phyloP scores from a whole-genome alignment of 2,113 vertebrate genomes.

The Redunca redunca region DNA sequence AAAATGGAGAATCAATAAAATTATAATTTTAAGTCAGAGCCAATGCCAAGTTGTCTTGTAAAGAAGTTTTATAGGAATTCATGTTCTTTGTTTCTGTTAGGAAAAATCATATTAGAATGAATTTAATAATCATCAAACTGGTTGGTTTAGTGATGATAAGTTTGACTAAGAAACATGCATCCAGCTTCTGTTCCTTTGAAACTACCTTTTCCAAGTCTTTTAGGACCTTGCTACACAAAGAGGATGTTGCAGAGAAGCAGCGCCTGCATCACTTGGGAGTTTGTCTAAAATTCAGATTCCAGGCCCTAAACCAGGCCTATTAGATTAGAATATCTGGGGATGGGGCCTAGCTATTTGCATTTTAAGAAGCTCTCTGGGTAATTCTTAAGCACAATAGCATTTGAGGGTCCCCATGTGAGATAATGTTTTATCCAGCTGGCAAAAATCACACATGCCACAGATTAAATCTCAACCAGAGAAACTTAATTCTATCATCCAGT shows the following conservation, averaged over 20 bases:
- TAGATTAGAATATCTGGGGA: neutral
- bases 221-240: neutral
- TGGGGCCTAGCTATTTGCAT: neutral
- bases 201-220: neutral
- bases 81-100: conserved; percentile 58
- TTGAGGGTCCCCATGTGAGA: neutral
- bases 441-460: neutral
- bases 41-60: conserved; percentile 79
- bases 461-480: neutral
- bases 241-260: neutral
- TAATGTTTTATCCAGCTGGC: neutral
- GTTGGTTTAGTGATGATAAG: conserved; percentile 46
- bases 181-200: conserved; percentile 32
- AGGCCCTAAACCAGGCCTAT: too few relatives aligned
- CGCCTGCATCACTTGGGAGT: accelerated
- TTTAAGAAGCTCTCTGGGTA: neutral
- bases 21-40: conserved; percentile 81
- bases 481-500: neutral
- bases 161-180: neutral
- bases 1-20: conserved; percentile 82
- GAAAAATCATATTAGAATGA: conserved; percentile 77
- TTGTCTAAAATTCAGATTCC: neutral
- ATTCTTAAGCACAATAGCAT: neutral
- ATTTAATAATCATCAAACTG: conserved; percentile 66
- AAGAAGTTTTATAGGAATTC: conserved; percentile 77